These are phyloP conservation scores for Synergus umbraculus DNA, from an alignment of 2,888 invertebrate genomes.

Conservation along the genomic window DNA sequence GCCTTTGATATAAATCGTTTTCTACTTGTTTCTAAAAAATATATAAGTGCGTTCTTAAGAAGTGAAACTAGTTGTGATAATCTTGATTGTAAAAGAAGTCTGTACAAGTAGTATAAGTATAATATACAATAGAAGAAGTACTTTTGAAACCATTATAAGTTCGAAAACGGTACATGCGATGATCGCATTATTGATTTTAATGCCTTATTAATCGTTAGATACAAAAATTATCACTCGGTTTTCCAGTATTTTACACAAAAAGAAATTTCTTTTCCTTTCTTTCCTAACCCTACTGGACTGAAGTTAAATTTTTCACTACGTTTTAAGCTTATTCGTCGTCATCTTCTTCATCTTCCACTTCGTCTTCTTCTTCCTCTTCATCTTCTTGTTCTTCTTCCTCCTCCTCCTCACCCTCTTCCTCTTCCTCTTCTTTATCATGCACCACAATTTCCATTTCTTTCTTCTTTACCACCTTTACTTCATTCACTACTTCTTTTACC, in stretches of 20 bases:
- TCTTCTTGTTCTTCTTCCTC: constrained; percentile 45
- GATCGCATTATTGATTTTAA: constrained; percentile 17
- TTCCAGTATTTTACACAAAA: neutral
- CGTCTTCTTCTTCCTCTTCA: constrained; percentile 43
- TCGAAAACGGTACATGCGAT: neutral
- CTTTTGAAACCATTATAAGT: neutral
- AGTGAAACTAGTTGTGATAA: neutral
- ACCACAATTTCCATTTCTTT: constrained; percentile 48
- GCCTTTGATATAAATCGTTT: no score
- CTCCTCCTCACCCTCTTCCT: constrained; percentile 47
- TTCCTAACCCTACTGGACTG: constrained; percentile 13
- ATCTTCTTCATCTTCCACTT: constrained; percentile 46
- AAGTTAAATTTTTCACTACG: neutral
- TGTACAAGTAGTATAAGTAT: neutral
- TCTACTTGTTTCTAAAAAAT: neutral
- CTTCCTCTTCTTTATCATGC: constrained; percentile 46
- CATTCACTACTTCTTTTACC: constrained; percentile 46
- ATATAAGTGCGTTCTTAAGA: constrained; percentile 14
- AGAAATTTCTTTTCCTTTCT: constrained; percentile 42
- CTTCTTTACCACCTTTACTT: constrained; percentile 55
- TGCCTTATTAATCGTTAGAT: constrained; percentile 23
- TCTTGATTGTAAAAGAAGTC: neutral
- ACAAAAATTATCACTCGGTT: constrained; percentile 12
- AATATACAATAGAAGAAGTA: neutral
- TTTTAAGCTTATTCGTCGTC: constrained; percentile 27